These are phyloP conservation scores for Rhinopithecus roxellana DNA, from an alignment of 2,113 vertebrate species.

Conservation along the genomic window DNA sequence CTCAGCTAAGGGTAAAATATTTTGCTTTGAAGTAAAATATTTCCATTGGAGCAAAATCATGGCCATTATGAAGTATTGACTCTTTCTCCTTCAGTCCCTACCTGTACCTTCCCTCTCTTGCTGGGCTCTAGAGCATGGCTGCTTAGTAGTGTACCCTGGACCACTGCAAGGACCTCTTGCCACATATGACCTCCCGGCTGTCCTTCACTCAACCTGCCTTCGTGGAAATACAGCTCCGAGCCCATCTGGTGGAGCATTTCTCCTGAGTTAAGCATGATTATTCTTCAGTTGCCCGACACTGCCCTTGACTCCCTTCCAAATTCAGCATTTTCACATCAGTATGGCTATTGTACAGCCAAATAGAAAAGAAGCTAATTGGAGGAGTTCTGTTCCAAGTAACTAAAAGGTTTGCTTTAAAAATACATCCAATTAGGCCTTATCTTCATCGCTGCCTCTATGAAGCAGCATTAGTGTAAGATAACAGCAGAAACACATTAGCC, in stretches of 20 bases:
- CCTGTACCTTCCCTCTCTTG: background rate
- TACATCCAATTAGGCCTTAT: slow-evolving; percentile 69
- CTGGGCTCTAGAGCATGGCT: background rate
- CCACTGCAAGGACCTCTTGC: accelerated
- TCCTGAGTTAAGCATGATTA: background rate
- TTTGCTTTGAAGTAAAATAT: background rate
- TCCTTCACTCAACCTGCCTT: background rate
- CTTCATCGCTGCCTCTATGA: slow-evolving; percentile 1
- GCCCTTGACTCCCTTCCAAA: background rate
- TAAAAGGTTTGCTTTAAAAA: slow-evolving; percentile 75
- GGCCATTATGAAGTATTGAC: background rate
- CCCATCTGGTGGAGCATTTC: accelerated
- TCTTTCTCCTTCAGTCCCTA: background rate
- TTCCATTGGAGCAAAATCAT: background rate
- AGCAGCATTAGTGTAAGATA: slow-evolving; percentile 47
- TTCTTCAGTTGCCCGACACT: background rate
- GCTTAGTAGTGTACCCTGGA: too few relatives aligned
- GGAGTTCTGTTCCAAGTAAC: slow-evolving; percentile 60
- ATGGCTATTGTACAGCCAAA: background rate
- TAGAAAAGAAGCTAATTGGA: slow-evolving; percentile 50
- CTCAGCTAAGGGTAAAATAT: background rate
- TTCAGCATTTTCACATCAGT: background rate
- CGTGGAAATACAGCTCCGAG: background rate
- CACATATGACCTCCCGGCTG: background rate
- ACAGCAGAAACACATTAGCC: slow-evolving; percentile 65